Percentiles rank a stretch among this genome's conserved stretches.
Evolutionary conservation across 2,888 invertebrate genomes (phyloP).

Genomic region (Heliconius cydno): DNA sequence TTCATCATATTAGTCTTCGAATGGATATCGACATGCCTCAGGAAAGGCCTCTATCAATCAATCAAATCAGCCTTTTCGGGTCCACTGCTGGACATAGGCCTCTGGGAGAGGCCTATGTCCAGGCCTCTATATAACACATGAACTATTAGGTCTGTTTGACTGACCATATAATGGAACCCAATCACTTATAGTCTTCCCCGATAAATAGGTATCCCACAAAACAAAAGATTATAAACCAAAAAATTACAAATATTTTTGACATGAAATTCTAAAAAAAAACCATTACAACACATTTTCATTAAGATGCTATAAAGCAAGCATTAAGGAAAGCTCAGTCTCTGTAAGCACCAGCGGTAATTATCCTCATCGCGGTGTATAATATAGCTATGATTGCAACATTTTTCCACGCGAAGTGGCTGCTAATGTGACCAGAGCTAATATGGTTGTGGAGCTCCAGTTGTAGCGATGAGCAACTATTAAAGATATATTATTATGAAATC

Average conservation of each 20-base stretch:
- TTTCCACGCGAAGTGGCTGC: conserved; percentile 63
- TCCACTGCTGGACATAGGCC: no score
- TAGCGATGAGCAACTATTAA: neutral
- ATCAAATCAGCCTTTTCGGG: no score
- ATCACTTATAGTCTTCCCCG: no score
- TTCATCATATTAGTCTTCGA: no score
- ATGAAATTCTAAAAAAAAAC: neutral
- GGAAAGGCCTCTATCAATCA: no score
- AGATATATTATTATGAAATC: neutral
- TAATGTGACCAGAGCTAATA: conserved; percentile 59
- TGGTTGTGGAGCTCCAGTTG: neutral
- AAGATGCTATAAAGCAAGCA: conserved; percentile 16
- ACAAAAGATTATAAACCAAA: neutral
- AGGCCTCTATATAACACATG: no score
- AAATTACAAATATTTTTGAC: neutral
- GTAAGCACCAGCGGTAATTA: conserved; percentile 50
- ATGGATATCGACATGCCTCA: no score
- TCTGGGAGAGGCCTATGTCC: no score
- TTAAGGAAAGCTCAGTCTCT: conserved; percentile 44
- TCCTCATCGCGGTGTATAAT: conserved; percentile 75
- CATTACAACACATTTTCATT: conserved; percentile 13
- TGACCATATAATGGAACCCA: no score
- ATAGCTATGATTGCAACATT: conserved; percentile 68
- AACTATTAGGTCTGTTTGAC: no score
- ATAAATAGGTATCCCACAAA: no score